Percentiles rank a stretch among this genome's conserved stretches.
These are phyloP conservation scores for Trilocha varians DNA, from an alignment of 2,888 invertebrate genomes.

Conservation along the genomic window DNA sequence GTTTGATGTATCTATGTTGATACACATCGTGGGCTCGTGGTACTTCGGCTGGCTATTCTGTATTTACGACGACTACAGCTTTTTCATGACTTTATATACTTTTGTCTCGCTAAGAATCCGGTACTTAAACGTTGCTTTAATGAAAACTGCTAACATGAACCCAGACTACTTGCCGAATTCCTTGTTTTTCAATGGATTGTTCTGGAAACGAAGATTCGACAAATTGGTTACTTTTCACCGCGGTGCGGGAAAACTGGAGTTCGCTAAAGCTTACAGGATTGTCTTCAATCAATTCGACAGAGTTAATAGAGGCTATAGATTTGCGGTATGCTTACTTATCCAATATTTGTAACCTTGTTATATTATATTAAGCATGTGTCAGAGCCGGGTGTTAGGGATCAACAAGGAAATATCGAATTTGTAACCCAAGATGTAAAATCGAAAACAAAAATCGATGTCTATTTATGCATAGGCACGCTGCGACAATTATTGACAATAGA, in stretches of 20 bases:
- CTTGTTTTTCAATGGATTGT: constrained; percentile 27
- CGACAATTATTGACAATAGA: too few species aligned
- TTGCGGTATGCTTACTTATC: constrained; percentile 28
- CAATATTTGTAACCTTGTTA: background rate
- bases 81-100: constrained; percentile 21
- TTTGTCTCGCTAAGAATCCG: constrained; percentile 32
- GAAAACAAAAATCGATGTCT: too few species aligned
- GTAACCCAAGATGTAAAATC: too few species aligned
- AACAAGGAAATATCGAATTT: too few species aligned
- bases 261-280: constrained; percentile 25
- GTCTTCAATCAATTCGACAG: constrained; percentile 27
- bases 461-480: too few species aligned
- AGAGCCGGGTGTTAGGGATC: too few species aligned
- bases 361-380: background rate
- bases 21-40: constrained; percentile 22
- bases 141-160: constrained; percentile 34
- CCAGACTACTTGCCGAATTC: constrained; percentile 33
- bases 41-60: constrained; percentile 30
- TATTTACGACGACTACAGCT: constrained; percentile 30
- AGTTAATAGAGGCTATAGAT: constrained; percentile 26
- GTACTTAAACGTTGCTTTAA: constrained; percentile 43
- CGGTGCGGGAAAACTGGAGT: constrained; percentile 23
- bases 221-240: constrained; percentile 30
- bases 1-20: constrained; percentile 20
- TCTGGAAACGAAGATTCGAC: constrained; percentile 38